Evolutionary conservation across 2,797 vertebrate genomes (phyloP).

Genomic region (Champsocephalus gunnari): DNA sequence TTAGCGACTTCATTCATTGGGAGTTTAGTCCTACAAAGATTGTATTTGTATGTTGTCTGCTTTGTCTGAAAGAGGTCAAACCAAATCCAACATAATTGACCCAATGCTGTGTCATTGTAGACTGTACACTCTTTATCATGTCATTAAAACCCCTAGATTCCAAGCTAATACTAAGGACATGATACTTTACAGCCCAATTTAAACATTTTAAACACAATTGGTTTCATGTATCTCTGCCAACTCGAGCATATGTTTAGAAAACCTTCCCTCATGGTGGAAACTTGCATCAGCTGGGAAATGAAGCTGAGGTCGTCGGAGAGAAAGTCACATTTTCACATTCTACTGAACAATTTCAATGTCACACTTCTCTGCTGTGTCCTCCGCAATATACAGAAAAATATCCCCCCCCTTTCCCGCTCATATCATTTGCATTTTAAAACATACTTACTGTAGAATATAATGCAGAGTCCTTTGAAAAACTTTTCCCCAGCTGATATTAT

Average conservation of each 20-base stretch:
- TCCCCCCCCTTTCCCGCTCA: too few relatives aligned
- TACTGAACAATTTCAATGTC: constrained; percentile 62
- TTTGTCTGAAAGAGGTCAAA: too few relatives aligned
- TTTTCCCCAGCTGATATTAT: constrained; percentile 53
- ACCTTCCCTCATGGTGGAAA: constrained; percentile 20
- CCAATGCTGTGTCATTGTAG: too few relatives aligned
- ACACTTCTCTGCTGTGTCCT: constrained; percentile 56
- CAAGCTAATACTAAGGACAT: background rate
- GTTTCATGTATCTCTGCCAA: background rate
- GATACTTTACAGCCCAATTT: background rate
- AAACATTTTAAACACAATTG: background rate
- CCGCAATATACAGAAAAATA: constrained; percentile 7
- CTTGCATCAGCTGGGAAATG: constrained; percentile 50
- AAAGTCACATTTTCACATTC: constrained; percentile 60
- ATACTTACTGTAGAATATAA: constrained; percentile 13
- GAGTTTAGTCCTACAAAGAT: too few relatives aligned
- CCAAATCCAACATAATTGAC: too few relatives aligned
- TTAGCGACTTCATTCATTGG: too few relatives aligned
- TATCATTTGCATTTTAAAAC: constrained; percentile 14
- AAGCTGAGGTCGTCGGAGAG: constrained; percentile 37
- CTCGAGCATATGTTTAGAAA: background rate
- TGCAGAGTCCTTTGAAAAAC: constrained; percentile 53
- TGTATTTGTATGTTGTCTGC: too few relatives aligned
- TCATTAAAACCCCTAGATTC: background rate
- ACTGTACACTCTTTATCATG: too few relatives aligned